phyloP scores from a whole-genome alignment of 2,888 invertebrate genomes.

The Papilio elwesi region DNA sequence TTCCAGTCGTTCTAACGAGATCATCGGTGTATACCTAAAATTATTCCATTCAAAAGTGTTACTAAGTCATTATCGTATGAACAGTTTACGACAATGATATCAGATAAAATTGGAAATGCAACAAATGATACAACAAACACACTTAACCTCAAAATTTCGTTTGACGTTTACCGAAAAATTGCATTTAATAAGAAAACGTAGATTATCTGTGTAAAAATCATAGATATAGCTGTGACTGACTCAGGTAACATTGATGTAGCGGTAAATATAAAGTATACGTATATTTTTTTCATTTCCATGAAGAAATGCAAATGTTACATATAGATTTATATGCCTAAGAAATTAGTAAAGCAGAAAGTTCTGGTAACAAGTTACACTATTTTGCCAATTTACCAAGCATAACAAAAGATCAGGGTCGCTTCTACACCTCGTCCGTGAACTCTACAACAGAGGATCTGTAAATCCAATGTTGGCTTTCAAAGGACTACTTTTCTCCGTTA shows the following conservation, averaged over 20 bases:
- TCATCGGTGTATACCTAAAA: not conserved
- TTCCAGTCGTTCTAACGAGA: not conserved
- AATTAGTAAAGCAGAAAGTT: too few species aligned
- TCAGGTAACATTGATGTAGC: not conserved
- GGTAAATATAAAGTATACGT: not conserved
- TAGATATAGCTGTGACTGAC: not conserved
- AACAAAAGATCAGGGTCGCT: too few species aligned
- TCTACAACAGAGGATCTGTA: too few species aligned
- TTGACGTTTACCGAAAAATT: constrained; percentile 2
- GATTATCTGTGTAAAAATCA: not conserved
- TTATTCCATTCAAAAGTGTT: not conserved
- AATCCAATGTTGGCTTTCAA: too few species aligned
- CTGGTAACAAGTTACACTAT: too few species aligned
- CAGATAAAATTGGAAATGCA: constrained; percentile 13
- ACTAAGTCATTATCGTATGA: not conserved
- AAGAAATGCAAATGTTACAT: not conserved
- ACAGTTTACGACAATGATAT: constrained; percentile 3
- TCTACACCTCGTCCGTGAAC: too few species aligned
- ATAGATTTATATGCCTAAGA: not conserved
- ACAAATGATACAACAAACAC: not conserved
- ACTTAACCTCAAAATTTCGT: constrained; percentile 3
- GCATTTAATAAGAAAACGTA: constrained; percentile 1
- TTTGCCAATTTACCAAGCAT: too few species aligned
- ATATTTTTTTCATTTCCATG: not conserved
- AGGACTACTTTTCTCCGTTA: too few species aligned